Percentiles rank a stretch among this genome's conserved stretches.
phyloP scores from a whole-genome alignment of 2,888 invertebrate genomes.

The Diarsia dahlii region DNA sequence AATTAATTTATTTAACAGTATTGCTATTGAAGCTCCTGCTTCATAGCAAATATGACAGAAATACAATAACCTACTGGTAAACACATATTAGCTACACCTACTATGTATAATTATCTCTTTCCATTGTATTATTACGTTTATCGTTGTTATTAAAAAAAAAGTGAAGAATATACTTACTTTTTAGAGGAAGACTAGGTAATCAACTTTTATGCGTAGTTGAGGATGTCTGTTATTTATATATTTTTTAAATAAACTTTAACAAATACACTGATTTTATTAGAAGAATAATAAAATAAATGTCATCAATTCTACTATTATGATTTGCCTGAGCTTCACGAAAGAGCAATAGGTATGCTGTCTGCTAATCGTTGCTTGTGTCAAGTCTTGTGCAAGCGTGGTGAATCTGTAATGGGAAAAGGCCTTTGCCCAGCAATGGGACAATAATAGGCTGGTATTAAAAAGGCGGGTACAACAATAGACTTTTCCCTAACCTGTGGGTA shows the following conservation, averaged over 20 bases:
- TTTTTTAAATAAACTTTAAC: neutral
- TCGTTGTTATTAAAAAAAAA: neutral
- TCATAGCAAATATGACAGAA: conserved; percentile 8
- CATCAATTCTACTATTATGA: neutral
- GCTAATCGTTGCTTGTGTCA: neutral
- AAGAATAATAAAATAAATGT: neutral
- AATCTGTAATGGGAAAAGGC: neutral
- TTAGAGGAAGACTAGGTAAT: neutral
- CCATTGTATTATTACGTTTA: neutral
- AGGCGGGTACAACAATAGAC: neutral
- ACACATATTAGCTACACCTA: no score
- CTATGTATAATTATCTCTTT: neutral
- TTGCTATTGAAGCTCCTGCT: neutral
- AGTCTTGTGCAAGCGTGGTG: neutral
- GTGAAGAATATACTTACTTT: neutral
- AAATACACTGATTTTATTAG: neutral
- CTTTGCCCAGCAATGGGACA: neutral
- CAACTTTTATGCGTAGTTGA: neutral
- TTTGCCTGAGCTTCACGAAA: neutral
- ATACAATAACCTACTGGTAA: neutral
- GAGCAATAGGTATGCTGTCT: conserved; percentile 8
- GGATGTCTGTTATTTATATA: neutral
- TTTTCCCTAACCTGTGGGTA: neutral
- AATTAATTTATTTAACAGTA: neutral
- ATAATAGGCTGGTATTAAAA: neutral